Conservation (phyloP, 1,140 invertebrate genomes). For the Heliconius congener region DNA sequence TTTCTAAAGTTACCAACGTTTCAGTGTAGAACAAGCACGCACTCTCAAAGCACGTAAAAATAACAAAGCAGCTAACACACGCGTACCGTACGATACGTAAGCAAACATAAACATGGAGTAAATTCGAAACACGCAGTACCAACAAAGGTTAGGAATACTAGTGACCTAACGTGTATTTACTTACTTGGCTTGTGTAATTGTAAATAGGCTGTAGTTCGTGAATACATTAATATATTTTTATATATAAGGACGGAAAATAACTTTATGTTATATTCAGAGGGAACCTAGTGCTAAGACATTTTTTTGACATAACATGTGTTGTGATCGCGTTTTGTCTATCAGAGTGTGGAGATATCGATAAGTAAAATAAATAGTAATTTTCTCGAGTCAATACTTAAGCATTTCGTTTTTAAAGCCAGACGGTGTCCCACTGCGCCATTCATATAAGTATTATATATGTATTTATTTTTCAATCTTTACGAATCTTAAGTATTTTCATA, state of each 20-base stretch:
- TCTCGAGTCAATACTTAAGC: no score
- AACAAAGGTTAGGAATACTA: slow-evolving; percentile 1
- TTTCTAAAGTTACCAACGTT: no score
- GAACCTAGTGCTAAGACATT: no score
- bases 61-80: background rate
- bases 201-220: background rate
- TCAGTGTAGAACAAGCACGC: background rate
- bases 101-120: slow-evolving; percentile 1
- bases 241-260: no score
- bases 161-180: background rate
- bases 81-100: background rate
- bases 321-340: no score
- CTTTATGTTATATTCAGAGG: no score
- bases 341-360: no score
- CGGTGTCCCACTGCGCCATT: rapidly evolving
- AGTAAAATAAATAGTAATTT: no score
- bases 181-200: background rate
- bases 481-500: background rate
- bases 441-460: background rate
- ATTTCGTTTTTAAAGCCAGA: background rate
- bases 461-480: background rate
- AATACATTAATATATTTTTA: background rate
- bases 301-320: no score
- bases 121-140: background rate
- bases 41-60: background rate